phyloP scores from a whole-genome alignment of 2,888 invertebrate species.

The Pycnomerus fuliginosus region DNA sequence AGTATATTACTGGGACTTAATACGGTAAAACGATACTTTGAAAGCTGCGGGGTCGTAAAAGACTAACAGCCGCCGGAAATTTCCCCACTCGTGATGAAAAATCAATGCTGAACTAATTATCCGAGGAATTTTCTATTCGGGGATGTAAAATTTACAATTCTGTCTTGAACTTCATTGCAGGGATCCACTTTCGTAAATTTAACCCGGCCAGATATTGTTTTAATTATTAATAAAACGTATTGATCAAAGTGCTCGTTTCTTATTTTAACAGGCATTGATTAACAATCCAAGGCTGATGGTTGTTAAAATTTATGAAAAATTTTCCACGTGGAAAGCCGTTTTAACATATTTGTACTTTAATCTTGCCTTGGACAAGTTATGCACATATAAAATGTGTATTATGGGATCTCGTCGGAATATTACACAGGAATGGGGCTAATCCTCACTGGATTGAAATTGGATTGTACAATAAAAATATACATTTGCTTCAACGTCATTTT shows the following conservation, averaged over 20 bases:
- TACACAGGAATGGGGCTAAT: constrained; percentile 7
- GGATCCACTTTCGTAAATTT: background rate
- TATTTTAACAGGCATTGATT: background rate
- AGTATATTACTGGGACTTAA: too few relatives aligned
- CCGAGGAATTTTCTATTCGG: too few relatives aligned
- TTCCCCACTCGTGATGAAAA: too few relatives aligned
- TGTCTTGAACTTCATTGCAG: too few relatives aligned
- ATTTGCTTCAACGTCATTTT: too few relatives aligned
- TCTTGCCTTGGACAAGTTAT: constrained; percentile 13
- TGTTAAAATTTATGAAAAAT: constrained; percentile 1
- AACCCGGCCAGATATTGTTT: background rate
- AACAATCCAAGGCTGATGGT: background rate
- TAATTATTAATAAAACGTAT: background rate
- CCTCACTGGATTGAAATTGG: constrained; percentile 10
- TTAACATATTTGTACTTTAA: constrained; percentile 16
- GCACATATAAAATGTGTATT: constrained; percentile 17
- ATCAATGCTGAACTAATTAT: too few relatives aligned
- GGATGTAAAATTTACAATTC: too few relatives aligned
- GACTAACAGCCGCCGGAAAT: too few relatives aligned
- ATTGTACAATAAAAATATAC: too few relatives aligned
- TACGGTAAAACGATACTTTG: too few relatives aligned
- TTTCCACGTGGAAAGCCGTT: background rate
- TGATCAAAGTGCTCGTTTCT: background rate
- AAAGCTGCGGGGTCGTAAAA: too few relatives aligned
- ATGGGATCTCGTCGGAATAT: constrained; percentile 9